phyloP scores from a whole-genome alignment of 2,113 vertebrate species.

The Dasyprocta punctata region DNA sequence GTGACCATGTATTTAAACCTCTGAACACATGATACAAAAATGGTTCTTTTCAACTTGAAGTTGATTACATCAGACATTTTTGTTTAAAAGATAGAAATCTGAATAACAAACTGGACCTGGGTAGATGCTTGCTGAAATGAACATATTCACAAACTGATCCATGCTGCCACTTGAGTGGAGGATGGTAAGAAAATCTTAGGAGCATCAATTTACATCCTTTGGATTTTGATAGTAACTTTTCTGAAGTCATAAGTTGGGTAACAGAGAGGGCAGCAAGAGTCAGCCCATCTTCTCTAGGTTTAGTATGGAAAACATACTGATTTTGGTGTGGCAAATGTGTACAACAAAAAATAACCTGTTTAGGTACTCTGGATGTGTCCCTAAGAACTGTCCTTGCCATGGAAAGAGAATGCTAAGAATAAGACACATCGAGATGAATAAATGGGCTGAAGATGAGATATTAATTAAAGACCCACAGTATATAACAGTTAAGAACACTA shows the following conservation, averaged over 20 bases:
- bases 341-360: background rate
- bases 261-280: background rate
- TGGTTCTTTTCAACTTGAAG: background rate
- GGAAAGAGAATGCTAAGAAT: background rate
- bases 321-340: background rate
- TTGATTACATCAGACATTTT: background rate
- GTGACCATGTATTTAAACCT: background rate
- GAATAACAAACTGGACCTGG: background rate
- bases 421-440: background rate
- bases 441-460: background rate
- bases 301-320: background rate
- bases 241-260: background rate
- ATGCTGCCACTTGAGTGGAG: background rate
- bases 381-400: background rate
- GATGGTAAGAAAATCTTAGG: background rate
- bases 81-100: background rate
- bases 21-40: background rate
- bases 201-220: background rate
- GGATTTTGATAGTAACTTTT: background rate
- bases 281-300: background rate
- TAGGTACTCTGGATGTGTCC: background rate
- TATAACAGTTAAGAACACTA: background rate
- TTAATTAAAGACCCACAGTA: background rate
- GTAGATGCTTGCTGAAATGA: background rate
- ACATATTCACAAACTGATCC: background rate